These are phyloP conservation scores for Germaria angustata DNA, from an alignment of 2,888 invertebrate genomes.

Conservation along the genomic window DNA sequence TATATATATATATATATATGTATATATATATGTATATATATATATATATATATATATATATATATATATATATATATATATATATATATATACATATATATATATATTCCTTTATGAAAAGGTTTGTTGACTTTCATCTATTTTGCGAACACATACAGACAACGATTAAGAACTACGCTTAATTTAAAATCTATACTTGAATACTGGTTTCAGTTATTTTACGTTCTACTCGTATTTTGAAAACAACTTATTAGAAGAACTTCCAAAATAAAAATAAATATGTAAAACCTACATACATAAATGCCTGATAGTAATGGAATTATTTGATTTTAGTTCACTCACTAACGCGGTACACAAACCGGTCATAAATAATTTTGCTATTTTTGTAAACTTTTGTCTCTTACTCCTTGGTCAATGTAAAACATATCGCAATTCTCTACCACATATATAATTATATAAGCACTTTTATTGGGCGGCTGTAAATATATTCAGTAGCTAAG, in stretches of 20 bases:
- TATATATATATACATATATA: no score
- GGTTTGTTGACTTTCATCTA: slow-evolving; percentile 48
- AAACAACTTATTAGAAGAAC: not conserved
- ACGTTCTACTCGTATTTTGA: not conserved
- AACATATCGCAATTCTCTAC: not conserved
- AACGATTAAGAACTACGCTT: not conserved
- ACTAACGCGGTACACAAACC: slow-evolving; percentile 68
- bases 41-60: no score
- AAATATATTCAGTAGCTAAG: no score
- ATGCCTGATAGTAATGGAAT: slow-evolving; percentile 27
- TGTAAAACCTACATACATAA: slow-evolving; percentile 35
- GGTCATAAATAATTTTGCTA: slow-evolving; percentile 74
- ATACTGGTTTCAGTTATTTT: slow-evolving; percentile 27
- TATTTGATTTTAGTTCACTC: not conserved
- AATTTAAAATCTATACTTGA: not conserved
- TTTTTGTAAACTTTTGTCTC: slow-evolving; percentile 70
- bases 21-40: no score
- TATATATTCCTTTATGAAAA: not conserved
- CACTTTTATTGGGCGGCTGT: not conserved
- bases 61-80: no score
- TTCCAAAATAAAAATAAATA: not conserved
- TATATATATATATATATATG: no score
- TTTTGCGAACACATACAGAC: not conserved
- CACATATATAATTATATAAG: slow-evolving; percentile 18
- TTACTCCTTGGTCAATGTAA: not conserved